Evolutionary conservation across 2,113 vertebrate genomes (phyloP).

Genomic region (Ophthalmolycus amberensis): DNA sequence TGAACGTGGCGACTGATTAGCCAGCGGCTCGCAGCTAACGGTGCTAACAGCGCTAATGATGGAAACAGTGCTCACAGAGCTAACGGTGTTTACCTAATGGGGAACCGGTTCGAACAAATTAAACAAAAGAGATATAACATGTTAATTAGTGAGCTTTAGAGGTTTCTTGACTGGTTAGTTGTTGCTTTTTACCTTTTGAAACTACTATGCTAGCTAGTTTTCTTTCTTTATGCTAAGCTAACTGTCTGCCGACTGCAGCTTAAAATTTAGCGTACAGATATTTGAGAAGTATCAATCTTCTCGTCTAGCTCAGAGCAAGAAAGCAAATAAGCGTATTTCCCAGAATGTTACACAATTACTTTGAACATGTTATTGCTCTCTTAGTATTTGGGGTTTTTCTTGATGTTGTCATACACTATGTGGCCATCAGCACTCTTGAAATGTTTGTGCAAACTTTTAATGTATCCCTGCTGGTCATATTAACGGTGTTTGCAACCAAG

Average conservation of each 20-base stretch:
- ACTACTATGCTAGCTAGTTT: not conserved
- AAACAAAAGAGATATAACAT: not conserved
- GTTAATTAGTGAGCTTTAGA: not conserved
- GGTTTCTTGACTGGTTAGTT: not conserved
- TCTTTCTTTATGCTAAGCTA: not conserved
- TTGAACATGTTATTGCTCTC: conserved; percentile 4
- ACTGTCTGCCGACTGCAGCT: not conserved
- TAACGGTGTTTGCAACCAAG: conserved; percentile 45
- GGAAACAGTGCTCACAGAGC: not conserved
- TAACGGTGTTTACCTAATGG: not conserved
- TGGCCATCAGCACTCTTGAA: conserved; percentile 18
- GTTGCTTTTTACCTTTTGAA: not conserved
- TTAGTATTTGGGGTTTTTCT: conserved; percentile 7
- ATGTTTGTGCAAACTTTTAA: conserved; percentile 59
- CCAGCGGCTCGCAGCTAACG: too few relatives aligned
- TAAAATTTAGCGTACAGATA: not conserved
- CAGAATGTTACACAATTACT: conserved; percentile 3
- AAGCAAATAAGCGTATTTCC: not conserved
- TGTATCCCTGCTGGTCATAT: conserved; percentile 59
- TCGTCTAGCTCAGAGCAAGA: not conserved
- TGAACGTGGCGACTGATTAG: not conserved
- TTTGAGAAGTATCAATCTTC: not conserved
- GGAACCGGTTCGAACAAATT: not conserved
- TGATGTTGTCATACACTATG: conserved; percentile 25
- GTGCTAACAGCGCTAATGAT: not conserved